These are phyloP conservation scores for Tubiluchus corallicola DNA, from an alignment of 2,888 invertebrate genomes.

Conservation along the genomic window DNA sequence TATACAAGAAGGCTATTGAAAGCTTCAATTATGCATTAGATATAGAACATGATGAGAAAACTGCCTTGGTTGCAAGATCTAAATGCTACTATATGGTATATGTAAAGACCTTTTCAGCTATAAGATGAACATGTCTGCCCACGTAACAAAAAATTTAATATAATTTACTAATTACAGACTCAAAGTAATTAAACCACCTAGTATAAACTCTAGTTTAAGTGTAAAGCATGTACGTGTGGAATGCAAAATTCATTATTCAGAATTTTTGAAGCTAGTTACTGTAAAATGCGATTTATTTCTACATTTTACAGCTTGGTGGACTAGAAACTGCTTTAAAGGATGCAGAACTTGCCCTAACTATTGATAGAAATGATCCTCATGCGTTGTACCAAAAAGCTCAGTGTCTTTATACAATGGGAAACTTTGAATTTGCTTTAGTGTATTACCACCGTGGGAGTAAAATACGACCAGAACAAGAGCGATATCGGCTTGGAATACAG, in stretches of 20 bases:
- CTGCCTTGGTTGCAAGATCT: slow-evolving; percentile 67
- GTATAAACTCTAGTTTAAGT: too few species aligned
- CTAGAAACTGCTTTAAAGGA: slow-evolving; percentile 59
- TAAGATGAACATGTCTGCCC: too few species aligned
- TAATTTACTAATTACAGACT: too few species aligned
- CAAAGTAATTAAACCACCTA: too few species aligned
- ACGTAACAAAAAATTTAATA: too few species aligned
- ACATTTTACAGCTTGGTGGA: slow-evolving; percentile 65
- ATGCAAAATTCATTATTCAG: too few species aligned
- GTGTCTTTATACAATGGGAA: slow-evolving; percentile 69
- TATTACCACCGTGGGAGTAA: slow-evolving; percentile 71
- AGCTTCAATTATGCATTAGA: too few species aligned
- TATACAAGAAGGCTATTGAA: slow-evolving; percentile 35
- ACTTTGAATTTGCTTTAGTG: slow-evolving; percentile 80
- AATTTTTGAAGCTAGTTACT: too few species aligned
- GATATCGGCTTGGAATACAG: slow-evolving; percentile 55
- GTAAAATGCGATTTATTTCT: too few species aligned
- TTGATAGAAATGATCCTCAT: slow-evolving; percentile 29
- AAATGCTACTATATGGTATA: too few species aligned
- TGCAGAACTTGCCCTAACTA: slow-evolving; percentile 55
- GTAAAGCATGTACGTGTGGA: too few species aligned
- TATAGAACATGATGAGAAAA: slow-evolving; percentile 59
- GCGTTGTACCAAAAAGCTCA: slow-evolving; percentile 78
- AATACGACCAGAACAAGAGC: slow-evolving; percentile 59
- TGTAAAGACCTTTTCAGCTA: too few species aligned